Percentiles rank a stretch among this genome's conserved stretches.
Evolutionary conservation across 2,797 vertebrate species (phyloP).

Genomic region (Channallabes apus): DNA sequence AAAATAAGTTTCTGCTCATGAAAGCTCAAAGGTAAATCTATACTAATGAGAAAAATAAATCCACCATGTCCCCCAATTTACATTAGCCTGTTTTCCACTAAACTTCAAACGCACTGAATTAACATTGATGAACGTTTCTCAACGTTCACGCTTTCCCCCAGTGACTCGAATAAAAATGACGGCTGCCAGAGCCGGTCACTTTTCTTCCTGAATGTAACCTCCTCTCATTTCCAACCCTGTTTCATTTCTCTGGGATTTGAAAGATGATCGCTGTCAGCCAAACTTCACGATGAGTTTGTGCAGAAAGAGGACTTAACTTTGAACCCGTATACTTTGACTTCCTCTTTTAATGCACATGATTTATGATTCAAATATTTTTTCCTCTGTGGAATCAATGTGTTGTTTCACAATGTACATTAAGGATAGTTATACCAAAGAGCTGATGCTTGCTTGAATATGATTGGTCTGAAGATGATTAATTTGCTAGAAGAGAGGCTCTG

Average conservation of each 20-base stretch:
- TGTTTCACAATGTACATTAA: not conserved
- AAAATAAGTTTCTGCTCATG: conserved; percentile 51
- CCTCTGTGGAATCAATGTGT: not conserved
- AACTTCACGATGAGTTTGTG: conserved; percentile 60
- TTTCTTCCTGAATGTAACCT: conserved; percentile 46
- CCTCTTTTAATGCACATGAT: conserved; percentile 15
- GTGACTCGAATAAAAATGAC: conserved; percentile 52
- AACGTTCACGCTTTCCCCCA: conserved; percentile 36
- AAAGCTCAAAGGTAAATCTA: conserved; percentile 41
- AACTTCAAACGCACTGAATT: conserved; percentile 57
- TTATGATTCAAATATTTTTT: conserved; percentile 24
- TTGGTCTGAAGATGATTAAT: not conserved
- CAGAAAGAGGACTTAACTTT: conserved; percentile 8
- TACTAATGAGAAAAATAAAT: conserved; percentile 56
- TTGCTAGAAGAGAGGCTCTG: not conserved
- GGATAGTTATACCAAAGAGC: not conserved
- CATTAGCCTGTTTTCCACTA: conserved; percentile 55
- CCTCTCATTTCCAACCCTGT: conserved; percentile 52
- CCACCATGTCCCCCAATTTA: conserved; percentile 39
- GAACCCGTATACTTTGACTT: conserved; percentile 20
- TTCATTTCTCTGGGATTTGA: conserved; percentile 61
- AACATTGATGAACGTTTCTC: conserved; percentile 47
- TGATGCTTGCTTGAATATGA: not conserved
- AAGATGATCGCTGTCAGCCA: conserved; percentile 63
- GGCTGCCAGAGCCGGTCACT: conserved; percentile 44